Evolutionary conservation across 2,113 vertebrate species (phyloP).

Genomic region (Cyanoliseus patagonus): DNA sequence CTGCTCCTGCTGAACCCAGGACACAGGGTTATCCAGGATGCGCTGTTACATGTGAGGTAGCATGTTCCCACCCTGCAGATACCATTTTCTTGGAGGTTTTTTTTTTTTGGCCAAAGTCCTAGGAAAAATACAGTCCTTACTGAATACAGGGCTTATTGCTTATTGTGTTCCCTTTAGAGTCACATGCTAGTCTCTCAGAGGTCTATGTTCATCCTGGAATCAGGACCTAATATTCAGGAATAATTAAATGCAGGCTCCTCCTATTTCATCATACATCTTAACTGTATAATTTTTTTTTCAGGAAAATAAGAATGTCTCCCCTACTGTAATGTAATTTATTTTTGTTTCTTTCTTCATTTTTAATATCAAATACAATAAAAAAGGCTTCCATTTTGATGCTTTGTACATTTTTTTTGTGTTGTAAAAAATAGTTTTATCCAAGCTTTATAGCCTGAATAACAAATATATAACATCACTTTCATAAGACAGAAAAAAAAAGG

Average conservation of each 20-base stretch:
- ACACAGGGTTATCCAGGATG: neutral
- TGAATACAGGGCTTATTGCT: neutral
- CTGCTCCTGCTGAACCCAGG: too few relatives aligned
- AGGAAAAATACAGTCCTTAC: neutral
- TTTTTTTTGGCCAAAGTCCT: neutral
- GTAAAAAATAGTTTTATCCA: neutral
- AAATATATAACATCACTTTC: neutral
- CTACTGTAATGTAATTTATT: neutral
- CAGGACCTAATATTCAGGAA: neutral
- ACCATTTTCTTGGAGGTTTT: neutral
- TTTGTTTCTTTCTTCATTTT: neutral
- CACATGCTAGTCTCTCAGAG: neutral
- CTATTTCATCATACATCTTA: neutral
- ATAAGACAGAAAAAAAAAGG: neutral
- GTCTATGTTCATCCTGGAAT: neutral
- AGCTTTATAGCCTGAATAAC: neutral
- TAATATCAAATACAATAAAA: neutral
- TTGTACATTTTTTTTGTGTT: neutral
- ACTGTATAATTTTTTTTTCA: neutral
- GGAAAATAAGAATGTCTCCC: neutral
- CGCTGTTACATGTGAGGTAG: neutral
- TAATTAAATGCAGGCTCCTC: neutral
- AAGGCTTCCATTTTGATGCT: neutral
- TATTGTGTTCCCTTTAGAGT: neutral
- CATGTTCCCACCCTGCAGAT: neutral